Evolutionary conservation across 2,113 vertebrate species (phyloP).

Genomic region (Cisticola juncidis): DNA sequence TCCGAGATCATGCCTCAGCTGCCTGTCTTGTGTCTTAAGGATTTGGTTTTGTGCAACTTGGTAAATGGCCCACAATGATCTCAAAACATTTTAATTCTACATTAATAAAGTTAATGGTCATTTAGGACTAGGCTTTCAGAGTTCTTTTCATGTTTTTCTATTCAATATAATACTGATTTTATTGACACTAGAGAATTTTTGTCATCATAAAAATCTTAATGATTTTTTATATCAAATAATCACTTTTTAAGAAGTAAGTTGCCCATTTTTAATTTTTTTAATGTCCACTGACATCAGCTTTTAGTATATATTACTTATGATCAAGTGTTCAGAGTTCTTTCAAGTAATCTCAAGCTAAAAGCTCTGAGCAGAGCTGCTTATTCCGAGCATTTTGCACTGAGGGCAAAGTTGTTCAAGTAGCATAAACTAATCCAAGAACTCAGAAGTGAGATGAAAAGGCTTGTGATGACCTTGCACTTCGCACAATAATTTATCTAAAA

Average conservation of each 20-base stretch:
- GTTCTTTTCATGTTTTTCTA: not conserved
- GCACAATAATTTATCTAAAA: conserved; percentile 22
- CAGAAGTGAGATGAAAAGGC: conserved; percentile 13
- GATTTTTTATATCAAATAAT: not conserved
- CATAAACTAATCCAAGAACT: not conserved
- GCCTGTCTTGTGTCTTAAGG: not conserved
- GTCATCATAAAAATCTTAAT: not conserved
- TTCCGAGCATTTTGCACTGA: not conserved
- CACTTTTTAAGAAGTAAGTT: not conserved
- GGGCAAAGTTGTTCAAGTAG: not conserved
- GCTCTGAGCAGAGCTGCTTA: not conserved
- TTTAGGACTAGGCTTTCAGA: not conserved
- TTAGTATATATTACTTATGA: not conserved
- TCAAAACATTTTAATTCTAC: not conserved
- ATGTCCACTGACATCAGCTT: not conserved
- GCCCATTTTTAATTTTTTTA: not conserved
- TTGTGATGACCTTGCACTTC: conserved; percentile 38
- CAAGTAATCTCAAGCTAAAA: not conserved
- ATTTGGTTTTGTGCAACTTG: not conserved
- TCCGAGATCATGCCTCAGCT: accelerated
- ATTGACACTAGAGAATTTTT: not conserved
- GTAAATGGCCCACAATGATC: not conserved
- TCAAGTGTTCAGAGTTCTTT: not conserved
- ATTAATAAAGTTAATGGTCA: not conserved
- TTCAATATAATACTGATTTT: not conserved